Conservation (phyloP, 2,113 vertebrate genomes). For the Crotophaga sulcirostris region DNA sequence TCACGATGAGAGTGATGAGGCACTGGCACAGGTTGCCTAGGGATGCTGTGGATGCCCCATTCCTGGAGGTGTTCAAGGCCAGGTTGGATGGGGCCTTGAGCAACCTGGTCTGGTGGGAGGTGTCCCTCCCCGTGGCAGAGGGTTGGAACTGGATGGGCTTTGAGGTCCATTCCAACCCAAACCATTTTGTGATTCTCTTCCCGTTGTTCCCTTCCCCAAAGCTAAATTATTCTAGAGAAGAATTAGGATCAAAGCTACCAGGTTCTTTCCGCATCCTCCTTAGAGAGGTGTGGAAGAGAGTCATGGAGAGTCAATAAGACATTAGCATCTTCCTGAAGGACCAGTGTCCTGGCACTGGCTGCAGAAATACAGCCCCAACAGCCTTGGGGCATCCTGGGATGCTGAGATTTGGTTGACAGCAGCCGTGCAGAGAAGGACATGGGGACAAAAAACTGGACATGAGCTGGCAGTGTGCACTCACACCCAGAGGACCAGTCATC, state of each 20-base stretch:
- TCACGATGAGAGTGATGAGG: no score
- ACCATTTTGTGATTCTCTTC: no score
- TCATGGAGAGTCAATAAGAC: neutral
- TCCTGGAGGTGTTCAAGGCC: no score
- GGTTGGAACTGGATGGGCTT: no score
- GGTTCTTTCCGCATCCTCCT: neutral
- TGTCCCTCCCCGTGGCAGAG: no score
- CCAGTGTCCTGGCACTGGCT: neutral
- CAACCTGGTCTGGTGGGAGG: no score
- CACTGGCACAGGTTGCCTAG: no score
- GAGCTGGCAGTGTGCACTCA: rapidly evolving
- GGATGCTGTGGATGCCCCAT: no score
- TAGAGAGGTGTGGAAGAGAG: neutral
- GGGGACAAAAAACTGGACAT: neutral
- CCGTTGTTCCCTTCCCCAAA: neutral
- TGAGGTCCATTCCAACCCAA: no score
- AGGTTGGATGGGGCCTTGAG: no score
- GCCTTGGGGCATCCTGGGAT: neutral
- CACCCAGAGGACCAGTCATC: rapidly evolving
- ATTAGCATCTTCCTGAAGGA: neutral
- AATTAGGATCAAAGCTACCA: neutral
- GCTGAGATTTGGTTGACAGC: neutral
- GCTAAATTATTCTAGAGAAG: no score
- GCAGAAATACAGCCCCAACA: neutral
- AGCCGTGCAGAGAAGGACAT: neutral